phyloP scores from a whole-genome alignment of 1,140 invertebrate species.

The Drosophila ohnishii region DNA sequence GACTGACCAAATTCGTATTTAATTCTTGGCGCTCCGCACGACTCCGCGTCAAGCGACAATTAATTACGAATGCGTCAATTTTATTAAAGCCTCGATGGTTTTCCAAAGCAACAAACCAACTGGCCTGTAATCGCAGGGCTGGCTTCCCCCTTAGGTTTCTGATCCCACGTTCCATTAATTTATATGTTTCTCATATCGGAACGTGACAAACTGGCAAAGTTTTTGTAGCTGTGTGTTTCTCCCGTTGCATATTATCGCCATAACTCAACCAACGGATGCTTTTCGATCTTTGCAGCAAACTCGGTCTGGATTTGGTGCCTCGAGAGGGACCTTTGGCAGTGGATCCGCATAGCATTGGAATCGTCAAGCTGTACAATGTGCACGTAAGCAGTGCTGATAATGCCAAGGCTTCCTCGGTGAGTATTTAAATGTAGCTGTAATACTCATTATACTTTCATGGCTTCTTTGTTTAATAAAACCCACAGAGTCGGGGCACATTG shows the following conservation, averaged over 20 bases:
- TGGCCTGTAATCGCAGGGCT: constrained; percentile 20
- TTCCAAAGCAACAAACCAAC: constrained; percentile 31
- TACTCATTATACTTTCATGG: neutral
- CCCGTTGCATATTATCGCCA: constrained; percentile 32
- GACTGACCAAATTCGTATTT: constrained; percentile 72
- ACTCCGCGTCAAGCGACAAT: constrained; percentile 56
- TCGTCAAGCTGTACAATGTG: constrained; percentile 94
- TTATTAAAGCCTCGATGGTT: constrained; percentile 57
- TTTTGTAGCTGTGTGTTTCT: constrained; percentile 57
- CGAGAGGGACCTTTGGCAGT: constrained; percentile 93
- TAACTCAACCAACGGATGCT: constrained; percentile 31
- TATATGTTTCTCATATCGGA: constrained; percentile 21
- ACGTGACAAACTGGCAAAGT: constrained; percentile 69
- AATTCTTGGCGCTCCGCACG: constrained; percentile 61
- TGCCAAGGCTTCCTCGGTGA: constrained; percentile 89
- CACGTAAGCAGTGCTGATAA: constrained; percentile 92
- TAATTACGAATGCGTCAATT: constrained; percentile 71
- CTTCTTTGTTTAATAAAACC: neutral
- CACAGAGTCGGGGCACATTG: constrained; percentile 87
- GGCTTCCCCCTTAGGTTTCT: neutral
- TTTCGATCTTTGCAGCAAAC: constrained; percentile 88
- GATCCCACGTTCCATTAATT: constrained; percentile 38
- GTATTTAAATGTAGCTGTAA: constrained; percentile 11
- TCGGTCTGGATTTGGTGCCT: constrained; percentile 95
- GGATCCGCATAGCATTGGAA: constrained; percentile 93